phyloP scores from a whole-genome alignment of 2,888 invertebrate genomes.

The Drosophila neonasuta region DNA sequence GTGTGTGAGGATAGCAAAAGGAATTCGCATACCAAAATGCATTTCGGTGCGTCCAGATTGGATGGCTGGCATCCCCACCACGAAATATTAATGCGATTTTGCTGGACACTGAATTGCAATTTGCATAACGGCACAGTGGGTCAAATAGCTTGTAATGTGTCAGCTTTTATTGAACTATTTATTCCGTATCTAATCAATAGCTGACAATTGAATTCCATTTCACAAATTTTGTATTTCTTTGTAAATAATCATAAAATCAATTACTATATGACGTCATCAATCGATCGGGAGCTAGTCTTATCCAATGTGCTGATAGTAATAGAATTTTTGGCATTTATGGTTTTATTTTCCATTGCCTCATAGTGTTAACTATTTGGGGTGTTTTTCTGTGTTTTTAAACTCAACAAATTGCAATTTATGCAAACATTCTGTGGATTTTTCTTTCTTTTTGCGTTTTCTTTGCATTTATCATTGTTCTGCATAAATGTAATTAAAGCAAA shows the following conservation, averaged over 20 bases:
- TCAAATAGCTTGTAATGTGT: background rate
- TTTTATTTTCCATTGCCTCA: conserved; percentile 24
- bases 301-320: conserved; percentile 16
- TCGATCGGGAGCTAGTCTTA: conserved; percentile 6
- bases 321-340: conserved; percentile 15
- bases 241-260: conserved; percentile 2
- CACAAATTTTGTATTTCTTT: background rate
- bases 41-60: conserved; percentile 31
- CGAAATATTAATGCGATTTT: conserved; percentile 73
- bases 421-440: conserved; percentile 10
- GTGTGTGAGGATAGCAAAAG: conserved; percentile 27
- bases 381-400: conserved; percentile 29
- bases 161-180: background rate
- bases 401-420: conserved; percentile 45
- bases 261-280: background rate
- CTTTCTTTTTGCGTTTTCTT: conserved; percentile 3
- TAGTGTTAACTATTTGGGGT: conserved; percentile 33
- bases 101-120: conserved; percentile 52
- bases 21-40: conserved; percentile 72
- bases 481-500: conserved; percentile 48
- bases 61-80: conserved; percentile 25
- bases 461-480: conserved; percentile 25
- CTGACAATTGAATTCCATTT: background rate
- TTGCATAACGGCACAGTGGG: conserved; percentile 57
- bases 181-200: conserved; percentile 17